Evolutionary conservation across 2,797 vertebrate genomes (phyloP).

Genomic region (Typhlichthys eigenmanni): DNA sequence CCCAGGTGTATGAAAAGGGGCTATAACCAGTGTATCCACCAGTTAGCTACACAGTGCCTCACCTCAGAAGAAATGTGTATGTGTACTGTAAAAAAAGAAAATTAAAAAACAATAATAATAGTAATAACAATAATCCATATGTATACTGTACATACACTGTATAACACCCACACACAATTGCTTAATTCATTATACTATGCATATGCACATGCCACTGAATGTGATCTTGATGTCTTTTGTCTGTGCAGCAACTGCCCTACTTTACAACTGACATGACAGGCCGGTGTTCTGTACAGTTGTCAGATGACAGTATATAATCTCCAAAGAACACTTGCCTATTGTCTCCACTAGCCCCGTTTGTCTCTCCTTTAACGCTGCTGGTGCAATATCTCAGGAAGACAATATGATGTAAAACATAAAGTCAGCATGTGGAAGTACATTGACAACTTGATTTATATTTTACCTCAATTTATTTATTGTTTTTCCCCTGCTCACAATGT

Average conservation of each 20-base stretch:
- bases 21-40: constrained; percentile 21
- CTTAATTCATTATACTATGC: neutral
- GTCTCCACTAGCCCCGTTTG: constrained; percentile 16
- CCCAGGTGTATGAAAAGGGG: constrained; percentile 12
- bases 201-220: neutral
- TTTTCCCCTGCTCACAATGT: constrained; percentile 12
- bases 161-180: neutral
- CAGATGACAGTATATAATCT: constrained; percentile 61
- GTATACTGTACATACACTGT: constrained; percentile 1
- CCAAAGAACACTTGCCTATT: constrained; percentile 34
- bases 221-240: constrained; percentile 17
- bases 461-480: neutral
- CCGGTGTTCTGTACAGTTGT: constrained; percentile 46
- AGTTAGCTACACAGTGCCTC: constrained; percentile 19
- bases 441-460: constrained; percentile 24
- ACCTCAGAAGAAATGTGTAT: constrained; percentile 21
- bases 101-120: neutral
- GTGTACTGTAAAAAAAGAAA: neutral
- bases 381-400: constrained; percentile 37
- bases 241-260: constrained; percentile 45
- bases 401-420: constrained; percentile 35
- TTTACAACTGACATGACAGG: constrained; percentile 47
- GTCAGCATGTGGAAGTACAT: neutral
- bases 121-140: neutral
- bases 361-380: constrained; percentile 10